Conservation (phyloP, 1,140 invertebrate species). For the Odontomachus brunneus region DNA sequence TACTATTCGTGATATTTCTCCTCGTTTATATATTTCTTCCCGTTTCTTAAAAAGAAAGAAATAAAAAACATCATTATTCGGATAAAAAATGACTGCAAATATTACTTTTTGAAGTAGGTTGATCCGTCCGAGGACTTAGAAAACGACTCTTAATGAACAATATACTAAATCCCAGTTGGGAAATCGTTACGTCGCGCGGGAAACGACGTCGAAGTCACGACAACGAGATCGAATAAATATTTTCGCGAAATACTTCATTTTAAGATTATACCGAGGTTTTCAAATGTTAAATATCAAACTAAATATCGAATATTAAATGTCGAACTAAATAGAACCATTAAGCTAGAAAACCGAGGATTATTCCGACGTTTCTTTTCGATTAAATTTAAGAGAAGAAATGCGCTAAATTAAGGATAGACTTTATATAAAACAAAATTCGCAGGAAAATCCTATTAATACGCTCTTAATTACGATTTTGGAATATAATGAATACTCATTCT, state of each 20-base stretch:
- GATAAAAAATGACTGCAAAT: constrained; percentile 40
- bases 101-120: constrained; percentile 62
- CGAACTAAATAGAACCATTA: too few species aligned
- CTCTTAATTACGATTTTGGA: background rate
- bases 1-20: constrained; percentile 10
- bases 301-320: background rate
- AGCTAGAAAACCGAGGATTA: background rate
- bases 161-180: constrained; percentile 50
- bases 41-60: background rate
- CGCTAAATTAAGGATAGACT: background rate
- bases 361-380: too few species aligned
- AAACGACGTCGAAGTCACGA: constrained; percentile 25
- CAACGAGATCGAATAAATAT: constrained; percentile 34
- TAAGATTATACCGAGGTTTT: background rate
- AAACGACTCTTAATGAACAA: constrained; percentile 25
- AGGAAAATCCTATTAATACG: background rate
- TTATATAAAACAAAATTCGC: background rate
- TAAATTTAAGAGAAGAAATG: background rate
- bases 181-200: constrained; percentile 41
- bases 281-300: constrained; percentile 8
- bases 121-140: constrained; percentile 43
- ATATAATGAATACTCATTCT: background rate
- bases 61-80: constrained; percentile 27
- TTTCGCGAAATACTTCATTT: constrained; percentile 23
- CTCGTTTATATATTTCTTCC: too few species aligned